A percentile compares a stretch with the other conserved stretches of the same genome.
Conservation (phyloP, 1,140 invertebrate species). For the Bombus consobrinus region DNA sequence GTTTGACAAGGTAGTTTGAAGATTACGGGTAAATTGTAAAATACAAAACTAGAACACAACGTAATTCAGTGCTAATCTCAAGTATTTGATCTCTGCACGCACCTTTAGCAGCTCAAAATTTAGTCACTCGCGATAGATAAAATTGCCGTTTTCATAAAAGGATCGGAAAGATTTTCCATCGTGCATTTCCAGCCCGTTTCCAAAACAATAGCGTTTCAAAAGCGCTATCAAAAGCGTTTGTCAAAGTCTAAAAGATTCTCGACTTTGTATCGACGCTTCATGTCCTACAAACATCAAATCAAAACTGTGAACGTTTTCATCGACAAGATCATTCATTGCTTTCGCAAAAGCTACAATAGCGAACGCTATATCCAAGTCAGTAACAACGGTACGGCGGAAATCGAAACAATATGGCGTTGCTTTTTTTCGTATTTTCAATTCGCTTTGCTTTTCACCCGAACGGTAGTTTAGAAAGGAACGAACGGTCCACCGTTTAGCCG, state of each 20-base stretch:
- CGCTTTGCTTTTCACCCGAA: background rate
- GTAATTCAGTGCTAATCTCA: no score
- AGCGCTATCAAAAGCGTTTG: background rate
- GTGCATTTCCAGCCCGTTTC: no score
- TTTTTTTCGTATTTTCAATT: background rate
- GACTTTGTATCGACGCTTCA: background rate
- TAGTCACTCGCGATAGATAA: no score
- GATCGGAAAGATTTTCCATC: no score
- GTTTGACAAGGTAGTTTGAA: no score
- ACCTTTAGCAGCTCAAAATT: no score
- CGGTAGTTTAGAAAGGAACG: background rate
- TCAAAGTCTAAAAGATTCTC: background rate
- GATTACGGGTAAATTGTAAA: no score
- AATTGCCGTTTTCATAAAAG: no score
- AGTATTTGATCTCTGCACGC: no score
- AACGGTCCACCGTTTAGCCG: background rate
- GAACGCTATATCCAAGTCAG: background rate
- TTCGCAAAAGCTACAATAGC: background rate
- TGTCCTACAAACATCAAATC: background rate
- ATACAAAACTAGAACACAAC: no score
- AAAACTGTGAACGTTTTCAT: background rate
- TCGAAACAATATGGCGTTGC: background rate
- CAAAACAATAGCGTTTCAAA: no score
- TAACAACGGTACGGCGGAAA: background rate
- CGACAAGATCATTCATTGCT: background rate